Percentiles rank a stretch among this genome's conserved stretches.
Evolutionary conservation across 2,888 invertebrate genomes (phyloP).

Genomic region (Drosophila anomelani): DNA sequence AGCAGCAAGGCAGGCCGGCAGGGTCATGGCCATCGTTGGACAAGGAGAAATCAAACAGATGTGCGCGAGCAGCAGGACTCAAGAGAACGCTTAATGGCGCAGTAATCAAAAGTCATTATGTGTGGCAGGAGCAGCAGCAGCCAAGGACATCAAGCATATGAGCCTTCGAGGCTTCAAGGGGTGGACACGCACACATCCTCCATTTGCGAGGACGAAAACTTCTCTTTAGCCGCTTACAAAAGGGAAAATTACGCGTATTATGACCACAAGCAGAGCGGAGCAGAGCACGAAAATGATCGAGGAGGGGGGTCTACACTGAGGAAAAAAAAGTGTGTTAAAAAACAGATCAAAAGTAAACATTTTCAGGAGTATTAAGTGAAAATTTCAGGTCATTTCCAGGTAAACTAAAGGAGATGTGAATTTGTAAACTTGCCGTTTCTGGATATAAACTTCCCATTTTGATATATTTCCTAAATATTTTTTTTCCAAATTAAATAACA

Average conservation of each 20-base stretch:
- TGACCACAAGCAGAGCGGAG: slow-evolving; percentile 50
- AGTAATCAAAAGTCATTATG: slow-evolving; percentile 78
- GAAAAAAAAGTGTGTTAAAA: background rate
- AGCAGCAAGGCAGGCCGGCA: slow-evolving; percentile 27
- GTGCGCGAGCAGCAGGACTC: slow-evolving; percentile 58
- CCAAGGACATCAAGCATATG: slow-evolving; percentile 62
- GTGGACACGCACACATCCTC: slow-evolving; percentile 14
- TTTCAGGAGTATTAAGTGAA: too few relatives aligned
- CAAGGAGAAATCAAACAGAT: slow-evolving; percentile 71
- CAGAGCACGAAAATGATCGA: background rate
- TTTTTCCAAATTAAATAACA: background rate
- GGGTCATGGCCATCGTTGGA: slow-evolving; percentile 32
- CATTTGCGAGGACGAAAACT: slow-evolving; percentile 54
- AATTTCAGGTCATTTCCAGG: too few relatives aligned
- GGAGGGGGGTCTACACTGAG: background rate
- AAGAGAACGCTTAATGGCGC: slow-evolving; percentile 71
- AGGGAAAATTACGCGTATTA: slow-evolving; percentile 76
- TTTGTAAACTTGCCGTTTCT: too few relatives aligned
- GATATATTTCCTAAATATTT: too few relatives aligned
- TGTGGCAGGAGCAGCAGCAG: slow-evolving; percentile 57
- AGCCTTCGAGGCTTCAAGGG: slow-evolving; percentile 5
- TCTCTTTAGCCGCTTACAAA: slow-evolving; percentile 59
- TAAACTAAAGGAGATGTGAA: too few relatives aligned
- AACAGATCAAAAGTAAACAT: too few relatives aligned
- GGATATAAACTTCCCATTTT: too few relatives aligned